Base-by-base conservation (phyloP, 2,888 invertebrate species). In the Elegia similella region DNA sequence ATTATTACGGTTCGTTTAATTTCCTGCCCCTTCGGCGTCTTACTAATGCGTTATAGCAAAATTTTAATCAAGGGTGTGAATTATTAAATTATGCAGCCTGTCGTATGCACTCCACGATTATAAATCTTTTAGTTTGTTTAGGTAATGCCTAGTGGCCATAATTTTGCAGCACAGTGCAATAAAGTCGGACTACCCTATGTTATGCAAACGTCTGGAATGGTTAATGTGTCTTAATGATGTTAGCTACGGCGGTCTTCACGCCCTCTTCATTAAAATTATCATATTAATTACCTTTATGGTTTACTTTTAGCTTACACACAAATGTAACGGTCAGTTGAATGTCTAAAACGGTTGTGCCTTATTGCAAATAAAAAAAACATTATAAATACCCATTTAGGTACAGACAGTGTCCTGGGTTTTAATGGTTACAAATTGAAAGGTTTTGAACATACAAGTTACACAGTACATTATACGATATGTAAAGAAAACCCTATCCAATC, bases 81-180 rank as follows among this genome's bases (percentile, higher is more conserved):
- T 88, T 86, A 89, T 88, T 88, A 88, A 88, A 89, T 89, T 91
- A 89, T 89, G 88, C 89, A 89, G 78, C 76, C 88, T 88, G 89
- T 89, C 91, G 83, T 84, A 86, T 90, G 89, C 90, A 91, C 84
- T 88, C 85, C 65, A 71, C 66, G 73, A 75, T 78, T 82, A 85
- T 89, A 88, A 90, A 91, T 90, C 86, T 82, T 67, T 53, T 63
- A 69, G 79, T 85, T 86, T 86, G 81, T 79, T 85, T 85, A 82
- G 80, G 81, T 74, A 70, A 66, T 70, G 69, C 69, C 67, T 70
- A 68, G 62, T 67, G 65, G 69, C 67, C 64, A 69, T 76, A 70
- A 76, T 73, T 72, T 72, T 67, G 62, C 63, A 62, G 64, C 65
- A 63, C 68, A 71, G 65, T 63, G 72, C 76, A 67, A 72, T 72